Percentiles rank a stretch among this genome's conserved stretches.
Evolutionary conservation across 2,113 vertebrate species (phyloP).

Genomic region (Emydocephalus ijimae): DNA sequence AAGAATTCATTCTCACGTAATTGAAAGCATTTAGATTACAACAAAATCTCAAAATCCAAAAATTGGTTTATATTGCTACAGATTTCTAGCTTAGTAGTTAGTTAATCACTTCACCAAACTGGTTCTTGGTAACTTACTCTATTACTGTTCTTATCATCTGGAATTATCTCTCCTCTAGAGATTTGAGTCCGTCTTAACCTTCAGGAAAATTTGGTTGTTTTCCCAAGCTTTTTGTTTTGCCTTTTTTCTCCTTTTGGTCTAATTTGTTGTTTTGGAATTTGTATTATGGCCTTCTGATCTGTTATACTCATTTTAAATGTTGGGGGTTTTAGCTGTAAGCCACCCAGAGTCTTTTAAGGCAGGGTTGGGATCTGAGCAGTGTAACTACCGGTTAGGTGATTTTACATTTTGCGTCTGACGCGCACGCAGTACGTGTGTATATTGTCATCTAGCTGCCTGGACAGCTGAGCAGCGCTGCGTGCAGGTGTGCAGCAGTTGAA

Average conservation of each 20-base stretch:
- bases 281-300: not conserved
- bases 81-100: not conserved
- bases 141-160: not conserved
- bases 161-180: not conserved
- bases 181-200: not conserved
- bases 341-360: not conserved
- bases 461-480: no score
- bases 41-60: not conserved
- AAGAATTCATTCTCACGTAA: not conserved
- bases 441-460: no score
- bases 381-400: no score
- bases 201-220: not conserved
- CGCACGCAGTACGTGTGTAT: fast-evolving
- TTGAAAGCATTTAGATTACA: not conserved
- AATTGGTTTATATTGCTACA: not conserved
- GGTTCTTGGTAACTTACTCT: not conserved
- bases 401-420: no score
- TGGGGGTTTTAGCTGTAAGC: not conserved
- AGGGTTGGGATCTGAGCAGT: no score
- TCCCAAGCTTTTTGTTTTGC: not conserved
- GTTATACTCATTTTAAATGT: not conserved
- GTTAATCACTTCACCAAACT: not conserved
- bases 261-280: not conserved
- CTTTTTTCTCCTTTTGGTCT: not conserved
- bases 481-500: no score